Evolutionary conservation across 2,797 vertebrate species (phyloP).

Genomic region (Manis crassicaudata): DNA sequence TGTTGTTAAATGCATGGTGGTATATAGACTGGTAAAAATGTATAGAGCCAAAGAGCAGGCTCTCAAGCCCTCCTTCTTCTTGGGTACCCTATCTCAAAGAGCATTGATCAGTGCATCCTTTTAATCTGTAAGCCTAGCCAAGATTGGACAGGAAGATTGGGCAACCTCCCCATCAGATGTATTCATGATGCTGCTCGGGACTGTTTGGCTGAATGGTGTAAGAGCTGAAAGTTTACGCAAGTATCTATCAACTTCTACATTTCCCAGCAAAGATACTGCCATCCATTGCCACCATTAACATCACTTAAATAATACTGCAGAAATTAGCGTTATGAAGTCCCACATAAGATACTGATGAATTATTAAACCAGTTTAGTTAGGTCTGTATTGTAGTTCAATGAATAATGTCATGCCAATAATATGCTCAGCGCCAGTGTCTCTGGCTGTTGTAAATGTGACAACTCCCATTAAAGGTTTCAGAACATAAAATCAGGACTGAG

Average conservation of each 20-base stretch:
- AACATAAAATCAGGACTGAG: slow-evolving; percentile 77
- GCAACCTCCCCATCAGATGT: not conserved
- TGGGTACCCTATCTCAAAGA: not conserved
- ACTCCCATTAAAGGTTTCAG: slow-evolving; percentile 81
- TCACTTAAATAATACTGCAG: slow-evolving; percentile 56
- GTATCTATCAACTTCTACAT: not conserved
- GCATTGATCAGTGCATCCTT: not conserved
- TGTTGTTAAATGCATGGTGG: not conserved
- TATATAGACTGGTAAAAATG: not conserved
- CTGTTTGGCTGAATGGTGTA: not conserved
- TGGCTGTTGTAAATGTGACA: slow-evolving; percentile 82
- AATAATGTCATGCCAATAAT: slow-evolving; percentile 65
- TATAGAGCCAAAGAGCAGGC: not conserved
- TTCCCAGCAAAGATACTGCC: not conserved
- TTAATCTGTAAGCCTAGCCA: not conserved
- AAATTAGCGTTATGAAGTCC: slow-evolving; percentile 18
- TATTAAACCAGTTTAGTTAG: slow-evolving; percentile 60
- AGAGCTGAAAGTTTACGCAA: not conserved
- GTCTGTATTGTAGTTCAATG: slow-evolving; percentile 19
- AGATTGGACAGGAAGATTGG: too few species aligned
- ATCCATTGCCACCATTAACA: not conserved
- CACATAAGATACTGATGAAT: slow-evolving; percentile 56
- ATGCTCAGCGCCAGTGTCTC: slow-evolving; percentile 65
- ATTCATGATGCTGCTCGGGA: fast-evolving
- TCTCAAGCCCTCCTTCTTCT: not conserved